These are phyloP conservation scores for Drosophila parvula DNA, from an alignment of 1,140 invertebrate genomes.

Conservation along the genomic window DNA sequence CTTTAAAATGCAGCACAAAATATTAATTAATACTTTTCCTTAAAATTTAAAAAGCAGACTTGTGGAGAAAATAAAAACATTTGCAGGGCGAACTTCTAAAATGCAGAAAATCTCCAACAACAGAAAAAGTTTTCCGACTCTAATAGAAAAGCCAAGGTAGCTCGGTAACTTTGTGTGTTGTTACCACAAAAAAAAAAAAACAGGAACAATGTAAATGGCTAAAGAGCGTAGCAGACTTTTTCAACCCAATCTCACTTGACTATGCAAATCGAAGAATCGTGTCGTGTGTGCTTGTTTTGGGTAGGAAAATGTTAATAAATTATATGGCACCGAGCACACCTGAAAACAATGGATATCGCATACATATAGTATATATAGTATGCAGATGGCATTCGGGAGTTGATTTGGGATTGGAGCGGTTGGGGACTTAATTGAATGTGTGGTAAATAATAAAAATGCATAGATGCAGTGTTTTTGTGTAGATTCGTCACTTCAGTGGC, in stretches of 20 bases:
- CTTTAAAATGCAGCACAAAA: too few species aligned
- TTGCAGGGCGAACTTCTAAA: slow-evolving; percentile 3
- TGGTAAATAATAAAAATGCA: slow-evolving; percentile 68
- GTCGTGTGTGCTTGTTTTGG: slow-evolving; percentile 29
- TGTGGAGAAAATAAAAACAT: too few species aligned
- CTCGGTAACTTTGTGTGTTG: slow-evolving; percentile 22
- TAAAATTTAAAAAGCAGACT: too few species aligned
- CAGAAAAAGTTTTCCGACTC: slow-evolving; percentile 7
- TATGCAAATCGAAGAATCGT: slow-evolving; percentile 75
- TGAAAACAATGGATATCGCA: slow-evolving; percentile 26
- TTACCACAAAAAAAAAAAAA: slow-evolving; percentile 8
- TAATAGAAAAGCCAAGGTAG: slow-evolving; percentile 10
- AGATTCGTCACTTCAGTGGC: neutral
- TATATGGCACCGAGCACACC: slow-evolving; percentile 28
- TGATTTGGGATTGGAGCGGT: neutral
- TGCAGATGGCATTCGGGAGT: slow-evolving; percentile 40
- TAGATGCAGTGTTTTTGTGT: slow-evolving; percentile 20
- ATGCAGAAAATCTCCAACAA: too few species aligned
- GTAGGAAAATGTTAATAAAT: slow-evolving; percentile 54
- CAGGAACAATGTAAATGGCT: neutral
- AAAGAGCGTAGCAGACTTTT: slow-evolving; percentile 13
- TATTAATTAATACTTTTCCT: too few species aligned
- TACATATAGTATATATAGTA: slow-evolving; percentile 35
- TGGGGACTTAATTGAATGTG: slow-evolving; percentile 62
- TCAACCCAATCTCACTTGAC: slow-evolving; percentile 45